These are phyloP conservation scores for Mythimna albipuncta DNA, from an alignment of 2,888 invertebrate species.

Conservation along the genomic window DNA sequence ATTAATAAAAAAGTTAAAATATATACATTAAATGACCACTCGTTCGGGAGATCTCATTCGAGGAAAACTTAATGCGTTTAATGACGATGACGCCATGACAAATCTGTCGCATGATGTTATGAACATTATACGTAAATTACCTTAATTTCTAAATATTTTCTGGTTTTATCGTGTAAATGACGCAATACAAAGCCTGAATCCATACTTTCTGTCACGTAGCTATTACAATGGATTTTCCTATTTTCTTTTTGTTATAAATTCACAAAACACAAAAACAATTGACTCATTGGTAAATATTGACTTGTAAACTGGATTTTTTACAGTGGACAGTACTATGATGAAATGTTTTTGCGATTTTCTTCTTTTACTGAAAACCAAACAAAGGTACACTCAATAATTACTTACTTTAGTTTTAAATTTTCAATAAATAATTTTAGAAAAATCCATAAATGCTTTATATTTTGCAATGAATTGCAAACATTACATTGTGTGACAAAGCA, in stretches of 20 bases:
- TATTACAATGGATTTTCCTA: slow-evolving; percentile 32
- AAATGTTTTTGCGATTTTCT: not conserved
- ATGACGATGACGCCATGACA: not conserved
- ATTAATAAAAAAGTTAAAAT: no score
- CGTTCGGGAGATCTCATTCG: not conserved
- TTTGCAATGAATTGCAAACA: no score
- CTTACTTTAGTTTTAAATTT: no score
- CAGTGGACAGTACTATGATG: slow-evolving; percentile 20
- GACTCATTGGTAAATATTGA: not conserved
- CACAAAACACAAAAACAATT: not conserved
- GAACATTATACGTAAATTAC: not conserved
- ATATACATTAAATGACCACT: no score
- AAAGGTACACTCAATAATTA: no score
- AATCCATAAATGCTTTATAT: no score
- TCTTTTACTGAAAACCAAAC: slow-evolving; percentile 1
- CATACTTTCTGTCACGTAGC: slow-evolving; percentile 8
- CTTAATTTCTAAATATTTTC: not conserved
- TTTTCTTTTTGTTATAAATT: slow-evolving; percentile 3
- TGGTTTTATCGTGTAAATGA: slow-evolving; percentile 10
- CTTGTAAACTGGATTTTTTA: slow-evolving; percentile 14
- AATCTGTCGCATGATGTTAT: not conserved
- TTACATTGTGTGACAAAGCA: no score
- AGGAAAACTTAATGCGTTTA: not conserved
- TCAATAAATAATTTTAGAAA: no score
- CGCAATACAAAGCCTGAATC: not conserved